Percentiles rank a stretch among this genome's conserved stretches.
phyloP scores from a whole-genome alignment of 2,797 vertebrate species.

The Gila robusta region DNA sequence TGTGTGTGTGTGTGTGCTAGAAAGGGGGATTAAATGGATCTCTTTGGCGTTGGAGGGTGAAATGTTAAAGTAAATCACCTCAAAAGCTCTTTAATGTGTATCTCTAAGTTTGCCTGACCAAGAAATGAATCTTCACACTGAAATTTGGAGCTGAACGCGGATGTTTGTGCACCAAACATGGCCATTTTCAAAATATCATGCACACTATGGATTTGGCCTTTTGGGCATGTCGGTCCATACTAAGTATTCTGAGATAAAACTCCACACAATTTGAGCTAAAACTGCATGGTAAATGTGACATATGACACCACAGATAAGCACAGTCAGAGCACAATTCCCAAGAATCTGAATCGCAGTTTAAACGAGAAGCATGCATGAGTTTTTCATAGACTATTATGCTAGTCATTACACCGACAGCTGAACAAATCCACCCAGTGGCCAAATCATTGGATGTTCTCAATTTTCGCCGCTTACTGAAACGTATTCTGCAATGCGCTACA shows the following conservation, averaged over 20 bases:
- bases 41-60: slow-evolving; percentile 54
- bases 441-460: slow-evolving; percentile 38
- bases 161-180: slow-evolving; percentile 40
- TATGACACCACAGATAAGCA: slow-evolving; percentile 47
- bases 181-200: slow-evolving; percentile 55
- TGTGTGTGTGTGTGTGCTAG: slow-evolving; percentile 13
- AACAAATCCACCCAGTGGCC: slow-evolving; percentile 42
- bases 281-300: slow-evolving; percentile 50
- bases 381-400: slow-evolving; percentile 29
- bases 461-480: slow-evolving; percentile 38
- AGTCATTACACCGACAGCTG: slow-evolving; percentile 44
- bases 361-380: slow-evolving; percentile 7
- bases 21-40: slow-evolving; percentile 61
- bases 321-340: slow-evolving; percentile 21
- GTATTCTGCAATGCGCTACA: background rate
- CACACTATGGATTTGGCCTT: slow-evolving; percentile 42
- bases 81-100: slow-evolving; percentile 58
- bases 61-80: slow-evolving; percentile 58
- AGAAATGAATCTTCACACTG: slow-evolving; percentile 57
- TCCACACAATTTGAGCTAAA: slow-evolving; percentile 33
- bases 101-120: slow-evolving; percentile 57
- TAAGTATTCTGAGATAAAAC: slow-evolving; percentile 47
- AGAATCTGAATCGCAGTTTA: slow-evolving; percentile 38
- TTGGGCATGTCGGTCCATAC: slow-evolving; percentile 39
- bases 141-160: slow-evolving; percentile 46